Percentiles rank a stretch among this genome's conserved stretches.
phyloP scores from a whole-genome alignment of 1,140 invertebrate species.

The Calycopis cecrops region DNA sequence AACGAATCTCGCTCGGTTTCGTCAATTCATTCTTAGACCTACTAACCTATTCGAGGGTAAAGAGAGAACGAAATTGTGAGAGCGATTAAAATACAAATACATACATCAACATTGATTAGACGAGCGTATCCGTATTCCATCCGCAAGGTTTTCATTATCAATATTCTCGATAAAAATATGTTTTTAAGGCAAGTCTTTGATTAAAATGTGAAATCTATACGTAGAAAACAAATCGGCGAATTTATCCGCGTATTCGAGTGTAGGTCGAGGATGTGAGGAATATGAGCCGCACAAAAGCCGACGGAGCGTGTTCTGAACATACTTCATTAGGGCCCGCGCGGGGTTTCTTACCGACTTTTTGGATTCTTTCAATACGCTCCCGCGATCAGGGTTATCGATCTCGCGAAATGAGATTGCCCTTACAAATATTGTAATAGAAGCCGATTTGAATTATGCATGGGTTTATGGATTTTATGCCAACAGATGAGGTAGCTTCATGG shows the following conservation, averaged over 20 bases:
- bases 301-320: conserved; percentile 43
- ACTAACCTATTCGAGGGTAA: no score
- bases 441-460: no score
- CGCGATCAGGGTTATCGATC: conserved; percentile 5
- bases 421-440: conserved; percentile 2
- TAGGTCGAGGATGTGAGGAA: conserved; percentile 32
- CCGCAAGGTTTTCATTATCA: not conserved
- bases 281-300: conserved; percentile 9
- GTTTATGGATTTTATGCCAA: no score
- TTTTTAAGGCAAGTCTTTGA: conserved; percentile 3
- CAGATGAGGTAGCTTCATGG: no score
- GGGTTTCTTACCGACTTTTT: conserved; percentile 15
- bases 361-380: conserved; percentile 10
- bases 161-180: conserved; percentile 7
- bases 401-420: conserved; percentile 1
- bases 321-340: conserved; percentile 50
- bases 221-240: conserved; percentile 22
- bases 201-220: conserved; percentile 30
- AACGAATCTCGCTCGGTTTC: no score
- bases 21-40: no score
- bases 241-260: conserved; percentile 31
- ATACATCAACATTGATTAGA: no score
- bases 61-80: no score
- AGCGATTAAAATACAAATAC: no score
- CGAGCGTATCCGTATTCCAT: not conserved